Percentiles rank a stretch among this genome's conserved stretches.
Evolutionary conservation across 1,140 invertebrate genomes (phyloP).

Genomic region (Coelopa frigida): DNA sequence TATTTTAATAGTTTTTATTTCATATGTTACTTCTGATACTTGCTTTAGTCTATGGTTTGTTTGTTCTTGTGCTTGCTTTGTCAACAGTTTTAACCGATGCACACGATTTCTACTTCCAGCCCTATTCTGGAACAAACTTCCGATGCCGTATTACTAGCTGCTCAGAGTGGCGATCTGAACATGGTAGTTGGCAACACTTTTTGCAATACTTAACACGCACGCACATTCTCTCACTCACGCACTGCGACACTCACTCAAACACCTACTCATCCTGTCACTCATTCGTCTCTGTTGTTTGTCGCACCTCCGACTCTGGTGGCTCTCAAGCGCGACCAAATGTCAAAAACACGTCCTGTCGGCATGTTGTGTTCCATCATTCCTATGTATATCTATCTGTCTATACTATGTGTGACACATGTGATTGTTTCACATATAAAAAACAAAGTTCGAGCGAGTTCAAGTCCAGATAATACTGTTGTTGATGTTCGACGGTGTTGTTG

Average conservation of each 20-base stretch:
- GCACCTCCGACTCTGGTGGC: too few relatives aligned
- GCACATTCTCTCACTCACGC: too few relatives aligned
- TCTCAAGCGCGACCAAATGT: too few relatives aligned
- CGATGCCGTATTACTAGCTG: conserved; percentile 73
- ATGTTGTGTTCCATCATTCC: neutral
- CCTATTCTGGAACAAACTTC: conserved; percentile 68
- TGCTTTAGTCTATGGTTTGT: conserved; percentile 25
- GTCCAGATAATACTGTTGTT: conserved; percentile 4
- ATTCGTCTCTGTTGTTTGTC: too few relatives aligned
- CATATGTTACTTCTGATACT: conserved; percentile 17
- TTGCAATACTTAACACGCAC: too few relatives aligned
- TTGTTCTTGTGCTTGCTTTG: neutral
- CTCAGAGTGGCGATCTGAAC: conserved; percentile 66
- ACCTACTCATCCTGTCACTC: too few relatives aligned
- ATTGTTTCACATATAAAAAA: too few relatives aligned
- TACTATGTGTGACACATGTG: too few relatives aligned
- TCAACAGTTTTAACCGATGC: conserved; percentile 4
- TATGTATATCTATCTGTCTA: neutral
- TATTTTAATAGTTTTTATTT: neutral
- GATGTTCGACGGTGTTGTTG: neutral
- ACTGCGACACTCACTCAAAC: too few relatives aligned
- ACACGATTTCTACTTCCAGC: conserved; percentile 39
- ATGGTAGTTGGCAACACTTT: conserved; percentile 46
- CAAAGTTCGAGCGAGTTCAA: too few relatives aligned
- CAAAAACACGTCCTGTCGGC: neutral